These are phyloP conservation scores for Petrocephalus sullivani DNA, from an alignment of 2,797 vertebrate genomes.

Conservation along the genomic window DNA sequence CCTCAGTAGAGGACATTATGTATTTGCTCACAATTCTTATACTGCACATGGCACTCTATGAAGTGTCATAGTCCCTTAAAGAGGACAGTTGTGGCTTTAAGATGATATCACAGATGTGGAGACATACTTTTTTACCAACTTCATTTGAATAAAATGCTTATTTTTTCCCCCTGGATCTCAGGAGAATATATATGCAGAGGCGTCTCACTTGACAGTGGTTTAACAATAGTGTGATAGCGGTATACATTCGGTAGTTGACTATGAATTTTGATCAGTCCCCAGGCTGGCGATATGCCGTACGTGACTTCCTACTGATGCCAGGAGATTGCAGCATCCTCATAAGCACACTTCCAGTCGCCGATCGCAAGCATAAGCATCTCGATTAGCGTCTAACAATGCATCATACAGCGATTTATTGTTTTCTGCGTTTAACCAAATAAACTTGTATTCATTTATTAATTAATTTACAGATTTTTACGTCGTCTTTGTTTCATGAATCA, in stretches of 20 bases:
- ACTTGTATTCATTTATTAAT: background rate
- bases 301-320: background rate
- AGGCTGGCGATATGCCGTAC: background rate
- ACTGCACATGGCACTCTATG: background rate
- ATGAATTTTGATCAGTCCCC: background rate
- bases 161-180: background rate
- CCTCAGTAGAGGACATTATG: background rate
- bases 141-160: background rate
- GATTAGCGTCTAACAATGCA: background rate
- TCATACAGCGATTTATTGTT: background rate
- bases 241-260: background rate
- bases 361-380: background rate
- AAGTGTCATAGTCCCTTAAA: background rate
- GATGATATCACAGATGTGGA: background rate
- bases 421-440: background rate
- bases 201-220: background rate
- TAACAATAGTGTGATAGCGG: background rate
- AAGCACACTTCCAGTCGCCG: background rate
- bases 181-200: background rate
- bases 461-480: background rate
- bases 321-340: background rate
- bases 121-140: background rate
- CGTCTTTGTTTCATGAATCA: no score
- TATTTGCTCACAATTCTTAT: background rate
- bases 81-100: background rate